phyloP scores from a whole-genome alignment of 2,797 vertebrate species.

The Lacerta bilineata region DNA sequence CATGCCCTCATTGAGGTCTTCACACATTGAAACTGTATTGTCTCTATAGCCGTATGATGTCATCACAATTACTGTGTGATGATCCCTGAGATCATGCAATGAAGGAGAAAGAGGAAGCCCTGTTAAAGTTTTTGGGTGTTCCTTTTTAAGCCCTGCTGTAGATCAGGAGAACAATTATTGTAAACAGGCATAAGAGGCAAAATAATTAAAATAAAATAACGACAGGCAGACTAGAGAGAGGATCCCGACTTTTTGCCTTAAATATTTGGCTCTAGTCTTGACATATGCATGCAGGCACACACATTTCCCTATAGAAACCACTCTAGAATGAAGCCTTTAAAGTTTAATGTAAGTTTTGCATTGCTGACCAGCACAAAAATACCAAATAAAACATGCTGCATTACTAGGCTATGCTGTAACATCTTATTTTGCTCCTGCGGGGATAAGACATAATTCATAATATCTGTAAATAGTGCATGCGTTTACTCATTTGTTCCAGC shows the following conservation, averaged over 20 bases:
- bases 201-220: too few relatives aligned
- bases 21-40: neutral
- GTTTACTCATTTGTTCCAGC: neutral
- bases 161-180: neutral
- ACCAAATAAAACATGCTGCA: neutral
- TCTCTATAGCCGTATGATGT: neutral
- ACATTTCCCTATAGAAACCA: neutral
- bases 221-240: too few relatives aligned
- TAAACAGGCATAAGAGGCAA: neutral
- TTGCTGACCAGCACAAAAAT: neutral
- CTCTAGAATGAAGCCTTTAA: neutral
- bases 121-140: neutral
- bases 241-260: too few relatives aligned
- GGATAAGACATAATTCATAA: neutral
- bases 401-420: neutral
- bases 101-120: neutral
- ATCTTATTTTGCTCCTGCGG: neutral
- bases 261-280: too few relatives aligned
- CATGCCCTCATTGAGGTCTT: neutral
- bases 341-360: neutral
- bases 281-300: neutral
- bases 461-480: neutral
- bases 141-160: too few relatives aligned
- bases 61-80: too few relatives aligned
- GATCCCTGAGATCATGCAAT: neutral